Percentiles rank a stretch among this genome's conserved stretches.
phyloP scores from a whole-genome alignment of 2,888 invertebrate genomes.

The Celastrina argiolus region DNA sequence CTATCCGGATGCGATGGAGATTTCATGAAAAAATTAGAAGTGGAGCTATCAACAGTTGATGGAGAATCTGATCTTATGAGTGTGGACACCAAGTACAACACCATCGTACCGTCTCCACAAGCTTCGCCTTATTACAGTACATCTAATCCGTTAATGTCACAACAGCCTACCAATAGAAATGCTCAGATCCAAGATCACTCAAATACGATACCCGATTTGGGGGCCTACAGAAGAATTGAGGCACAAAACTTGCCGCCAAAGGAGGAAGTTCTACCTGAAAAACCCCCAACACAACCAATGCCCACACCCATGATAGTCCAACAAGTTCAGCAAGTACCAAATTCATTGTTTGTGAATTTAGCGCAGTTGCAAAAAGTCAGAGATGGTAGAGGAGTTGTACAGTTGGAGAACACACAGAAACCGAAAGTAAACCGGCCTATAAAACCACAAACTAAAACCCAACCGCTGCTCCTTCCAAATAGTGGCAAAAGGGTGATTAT shows the following conservation, averaged over 20 bases:
- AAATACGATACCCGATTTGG: slow-evolving; percentile 54
- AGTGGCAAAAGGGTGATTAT: slow-evolving; percentile 60
- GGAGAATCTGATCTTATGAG: slow-evolving; percentile 52
- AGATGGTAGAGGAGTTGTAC: slow-evolving; percentile 51
- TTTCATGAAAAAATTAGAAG: slow-evolving; percentile 75
- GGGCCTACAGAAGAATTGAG: slow-evolving; percentile 53
- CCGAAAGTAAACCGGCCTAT: slow-evolving; percentile 45
- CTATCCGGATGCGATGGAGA: slow-evolving; percentile 82
- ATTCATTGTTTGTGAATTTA: slow-evolving; percentile 65
- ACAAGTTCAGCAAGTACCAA: slow-evolving; percentile 65
- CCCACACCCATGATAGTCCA: slow-evolving; percentile 63
- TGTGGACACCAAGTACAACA: slow-evolving; percentile 51
- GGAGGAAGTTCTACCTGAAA: slow-evolving; percentile 47
- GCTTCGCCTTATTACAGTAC: slow-evolving; percentile 52
- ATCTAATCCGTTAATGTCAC: slow-evolving; percentile 61
- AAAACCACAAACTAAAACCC: slow-evolving; percentile 46
- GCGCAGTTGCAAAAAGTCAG: slow-evolving; percentile 55
- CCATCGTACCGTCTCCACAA: slow-evolving; percentile 50
- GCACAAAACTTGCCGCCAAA: slow-evolving; percentile 49
- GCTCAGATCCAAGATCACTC: slow-evolving; percentile 41
- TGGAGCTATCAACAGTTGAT: slow-evolving; percentile 59
- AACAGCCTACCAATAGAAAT: slow-evolving; percentile 52
- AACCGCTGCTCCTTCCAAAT: slow-evolving; percentile 60
- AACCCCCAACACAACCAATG: slow-evolving; percentile 49
- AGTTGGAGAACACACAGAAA: slow-evolving; percentile 51